Percentiles rank a stretch among this genome's conserved stretches.
Evolutionary conservation across 2,797 vertebrate genomes (phyloP).

Genomic region (Peromyscus nudipes): DNA sequence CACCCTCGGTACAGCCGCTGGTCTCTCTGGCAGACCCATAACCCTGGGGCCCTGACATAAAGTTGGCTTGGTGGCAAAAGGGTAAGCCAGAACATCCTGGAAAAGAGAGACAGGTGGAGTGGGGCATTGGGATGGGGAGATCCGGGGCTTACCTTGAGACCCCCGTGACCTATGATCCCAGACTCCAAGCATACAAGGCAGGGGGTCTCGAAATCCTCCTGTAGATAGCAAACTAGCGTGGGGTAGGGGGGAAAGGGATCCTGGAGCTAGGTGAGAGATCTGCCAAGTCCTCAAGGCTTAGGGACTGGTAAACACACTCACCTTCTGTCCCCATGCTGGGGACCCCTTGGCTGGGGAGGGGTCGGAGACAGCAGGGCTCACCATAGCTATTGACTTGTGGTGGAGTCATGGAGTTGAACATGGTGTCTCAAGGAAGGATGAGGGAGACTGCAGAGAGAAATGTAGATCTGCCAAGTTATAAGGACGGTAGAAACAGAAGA

Average conservation of each 20-base stretch:
- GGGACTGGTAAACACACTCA: slow-evolving; percentile 84
- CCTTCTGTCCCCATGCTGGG: slow-evolving; percentile 92
- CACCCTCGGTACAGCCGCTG: slow-evolving; percentile 91
- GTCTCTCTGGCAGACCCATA: slow-evolving; percentile 89
- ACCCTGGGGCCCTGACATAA: slow-evolving; percentile 91
- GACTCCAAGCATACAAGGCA: neutral
- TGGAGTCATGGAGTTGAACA: slow-evolving; percentile 94
- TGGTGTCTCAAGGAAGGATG: slow-evolving; percentile 86
- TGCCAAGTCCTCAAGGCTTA: neutral
- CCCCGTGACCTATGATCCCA: neutral
- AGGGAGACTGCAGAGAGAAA: slow-evolving; percentile 88
- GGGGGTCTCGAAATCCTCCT: neutral
- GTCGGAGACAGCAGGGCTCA: slow-evolving; percentile 94
- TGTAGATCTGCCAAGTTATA: slow-evolving; percentile 71
- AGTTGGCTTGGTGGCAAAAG: slow-evolving; percentile 93
- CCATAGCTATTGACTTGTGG: slow-evolving; percentile 90
- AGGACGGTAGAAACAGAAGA: neutral
- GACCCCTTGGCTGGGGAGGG: slow-evolving; percentile 89
- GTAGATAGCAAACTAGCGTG: neutral
- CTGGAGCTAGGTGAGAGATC: neutral
- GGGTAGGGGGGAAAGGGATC: neutral
- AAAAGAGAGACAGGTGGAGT: slow-evolving; percentile 49
- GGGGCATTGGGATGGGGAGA: neutral
- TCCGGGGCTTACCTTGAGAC: slow-evolving; percentile 1
- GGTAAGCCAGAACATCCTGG: slow-evolving; percentile 92